Evolutionary conservation across 2,888 invertebrate species (phyloP).

Genomic region (Eudasyphora cyanicolor): DNA sequence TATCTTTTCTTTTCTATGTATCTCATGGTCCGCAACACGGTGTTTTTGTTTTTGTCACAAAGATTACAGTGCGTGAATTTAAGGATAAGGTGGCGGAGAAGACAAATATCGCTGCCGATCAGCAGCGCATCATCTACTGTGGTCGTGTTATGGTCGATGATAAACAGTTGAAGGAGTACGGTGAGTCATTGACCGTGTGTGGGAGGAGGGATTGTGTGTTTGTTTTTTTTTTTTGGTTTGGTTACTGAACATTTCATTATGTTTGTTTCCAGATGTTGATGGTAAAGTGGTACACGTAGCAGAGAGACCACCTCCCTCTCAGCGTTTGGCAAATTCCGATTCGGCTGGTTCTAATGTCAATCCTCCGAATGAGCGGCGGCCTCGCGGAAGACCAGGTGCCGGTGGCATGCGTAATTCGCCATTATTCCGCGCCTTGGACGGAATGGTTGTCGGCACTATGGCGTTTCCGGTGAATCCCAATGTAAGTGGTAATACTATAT

Average conservation of each 20-base stretch:
- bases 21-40: neutral
- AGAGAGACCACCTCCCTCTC: conserved; percentile 89
- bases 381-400: conserved; percentile 71
- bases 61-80: conserved; percentile 90
- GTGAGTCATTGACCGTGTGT: conserved; percentile 79
- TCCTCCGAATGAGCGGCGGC: conserved; percentile 76
- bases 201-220: neutral
- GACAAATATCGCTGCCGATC: conserved; percentile 89
- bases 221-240: no score
- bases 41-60: conserved; percentile 76
- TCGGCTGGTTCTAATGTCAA: conserved; percentile 69
- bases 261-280: conserved; percentile 85
- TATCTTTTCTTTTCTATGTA: neutral
- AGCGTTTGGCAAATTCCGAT: conserved; percentile 72
- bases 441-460: conserved; percentile 80
- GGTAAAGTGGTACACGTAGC: conserved; percentile 97
- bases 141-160: conserved; percentile 96
- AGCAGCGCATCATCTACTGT: conserved; percentile 95
- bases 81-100: conserved; percentile 89
- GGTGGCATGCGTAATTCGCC: conserved; percentile 77
- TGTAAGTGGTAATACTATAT: no score
- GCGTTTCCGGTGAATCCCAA: conserved; percentile 78
- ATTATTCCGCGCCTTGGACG: conserved; percentile 77
- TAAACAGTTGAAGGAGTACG: conserved; percentile 90
- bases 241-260: neutral